Base-by-base conservation (phyloP, 2,888 invertebrate species). In the Ichneumoninae sp. region DNA sequence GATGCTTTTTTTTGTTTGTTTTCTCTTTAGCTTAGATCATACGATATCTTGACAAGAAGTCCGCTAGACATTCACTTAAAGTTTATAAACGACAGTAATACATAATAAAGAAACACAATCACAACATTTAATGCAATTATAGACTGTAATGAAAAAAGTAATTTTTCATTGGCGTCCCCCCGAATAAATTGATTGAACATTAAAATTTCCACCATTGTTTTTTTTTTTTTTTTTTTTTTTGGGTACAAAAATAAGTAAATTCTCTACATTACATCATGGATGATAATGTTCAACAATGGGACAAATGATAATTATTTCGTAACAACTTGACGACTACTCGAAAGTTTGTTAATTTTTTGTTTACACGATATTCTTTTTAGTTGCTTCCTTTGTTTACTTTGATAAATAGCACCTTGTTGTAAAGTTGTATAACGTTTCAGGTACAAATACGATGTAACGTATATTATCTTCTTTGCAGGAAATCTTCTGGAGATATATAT, bases 241-340 rank as follows among this genome's bases (percentile, higher is more conserved):
- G 26, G 26, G 30, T 91, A 91, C 88, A 91, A 91, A 91, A 91
- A 91, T 91, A 91, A 91, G 88, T 90, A 90, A 91, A 90, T 81
- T 91, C 89, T 89, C 88, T 89, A 89, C 87, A 22, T 54, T 22
- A 54, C 19, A 85, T 87, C 80, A 87, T 87, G 83, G 73, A 89
- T 87, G 84, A 87, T 85, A 86, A 83, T 78, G 26, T 33, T 79
- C 22, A 76, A 76, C 80, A 80, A 83, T 81, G 10, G 63, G 68
- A 85, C n/a, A 81, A 86, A 70, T 57, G 10, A 83, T 81, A 73
- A 70, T 52, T 63, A 36, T 54, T 80, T 36, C 57, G 50, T 63
- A 83, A 70, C 16, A 10, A 57, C 60, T 68, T 40, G 26, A 16
- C 47, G 16, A n/a, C 26, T 30, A 52, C 19, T 19, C 19, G 33